Evolutionary conservation across 2,888 invertebrate species (phyloP).

Genomic region (Stenoptilia bipunctidactyla): DNA sequence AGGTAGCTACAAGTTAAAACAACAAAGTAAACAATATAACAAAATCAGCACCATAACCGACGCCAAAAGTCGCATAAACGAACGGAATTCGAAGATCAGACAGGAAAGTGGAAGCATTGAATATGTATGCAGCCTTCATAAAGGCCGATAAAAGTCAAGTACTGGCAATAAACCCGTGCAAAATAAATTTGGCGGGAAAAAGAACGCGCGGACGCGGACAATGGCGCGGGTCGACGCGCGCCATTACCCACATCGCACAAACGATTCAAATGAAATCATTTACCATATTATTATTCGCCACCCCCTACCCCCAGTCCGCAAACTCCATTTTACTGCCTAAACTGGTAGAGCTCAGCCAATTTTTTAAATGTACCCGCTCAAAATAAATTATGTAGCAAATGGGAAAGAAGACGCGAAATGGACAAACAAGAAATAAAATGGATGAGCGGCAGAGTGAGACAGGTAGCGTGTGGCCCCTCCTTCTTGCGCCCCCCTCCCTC

Average conservation of each 20-base stretch:
- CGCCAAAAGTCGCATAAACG: background rate
- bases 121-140: constrained; percentile 42
- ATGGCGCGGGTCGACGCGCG: constrained; percentile 41
- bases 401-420: constrained; percentile 42
- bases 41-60: background rate
- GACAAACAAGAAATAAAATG: constrained; percentile 64
- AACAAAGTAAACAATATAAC: too few species aligned
- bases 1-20: too few species aligned
- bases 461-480: constrained; percentile 24
- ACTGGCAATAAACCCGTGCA: constrained; percentile 33
- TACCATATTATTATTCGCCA: constrained; percentile 46
- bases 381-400: constrained; percentile 68
- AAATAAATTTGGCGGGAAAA: constrained; percentile 53
- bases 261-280: constrained; percentile 65
- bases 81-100: constrained; percentile 15
- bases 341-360: constrained; percentile 53
- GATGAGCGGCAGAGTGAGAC: constrained; percentile 50
- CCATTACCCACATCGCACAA: constrained; percentile 48
- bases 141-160: constrained; percentile 46
- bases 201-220: constrained; percentile 44
- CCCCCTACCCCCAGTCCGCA: constrained; percentile 24
- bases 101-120: constrained; percentile 40
- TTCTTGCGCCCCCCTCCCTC: constrained; percentile 39
- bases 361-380: constrained; percentile 66
- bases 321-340: constrained; percentile 55